Evolutionary conservation across 2,113 vertebrate species (phyloP).

Genomic region (Dunckerocampus dactyliophorus): DNA sequence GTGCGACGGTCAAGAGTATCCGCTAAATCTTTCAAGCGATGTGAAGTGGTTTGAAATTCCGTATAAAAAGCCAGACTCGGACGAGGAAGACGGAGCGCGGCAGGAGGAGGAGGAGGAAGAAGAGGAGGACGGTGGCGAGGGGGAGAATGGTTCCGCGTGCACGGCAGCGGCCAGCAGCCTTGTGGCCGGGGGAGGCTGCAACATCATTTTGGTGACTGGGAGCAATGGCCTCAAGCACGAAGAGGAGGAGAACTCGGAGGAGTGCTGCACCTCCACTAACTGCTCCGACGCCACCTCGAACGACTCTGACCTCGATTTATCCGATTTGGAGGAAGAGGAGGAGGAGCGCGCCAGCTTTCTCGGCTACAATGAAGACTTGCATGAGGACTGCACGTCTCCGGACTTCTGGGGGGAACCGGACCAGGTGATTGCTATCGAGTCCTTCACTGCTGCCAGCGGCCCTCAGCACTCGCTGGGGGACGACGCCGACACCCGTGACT

Average conservation of each 20-base stretch:
- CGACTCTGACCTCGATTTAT: constrained; percentile 82
- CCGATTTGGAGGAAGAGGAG: constrained; percentile 75
- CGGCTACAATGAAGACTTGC: constrained; percentile 67
- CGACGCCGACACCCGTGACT: constrained; percentile 80
- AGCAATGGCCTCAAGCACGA: constrained; percentile 77
- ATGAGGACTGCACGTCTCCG: constrained; percentile 70
- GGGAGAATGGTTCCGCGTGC: constrained; percentile 63
- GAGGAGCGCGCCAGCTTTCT: constrained; percentile 75
- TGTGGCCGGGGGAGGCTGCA: constrained; percentile 73
- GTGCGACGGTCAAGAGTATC: constrained; percentile 71
- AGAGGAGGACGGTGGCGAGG: constrained; percentile 44
- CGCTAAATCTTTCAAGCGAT: constrained; percentile 75
- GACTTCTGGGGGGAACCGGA: constrained; percentile 81
- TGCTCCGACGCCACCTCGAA: constrained; percentile 74
- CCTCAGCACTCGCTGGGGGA: constrained; percentile 79
- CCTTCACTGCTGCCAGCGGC: constrained; percentile 72
- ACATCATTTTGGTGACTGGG: constrained; percentile 77
- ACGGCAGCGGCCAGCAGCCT: constrained; percentile 60
- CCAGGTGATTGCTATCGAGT: constrained; percentile 76
- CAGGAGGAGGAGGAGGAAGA: constrained; percentile 61
- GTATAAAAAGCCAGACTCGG: constrained; percentile 74
- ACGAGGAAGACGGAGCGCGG: constrained; percentile 68
- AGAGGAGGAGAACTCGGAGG: constrained; percentile 73
- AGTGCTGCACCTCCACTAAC: constrained; percentile 74
- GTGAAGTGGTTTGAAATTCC: constrained; percentile 82